Evolutionary conservation across 1,140 invertebrate species (phyloP).

Genomic region (Pseudomyrmex pallidus): DNA sequence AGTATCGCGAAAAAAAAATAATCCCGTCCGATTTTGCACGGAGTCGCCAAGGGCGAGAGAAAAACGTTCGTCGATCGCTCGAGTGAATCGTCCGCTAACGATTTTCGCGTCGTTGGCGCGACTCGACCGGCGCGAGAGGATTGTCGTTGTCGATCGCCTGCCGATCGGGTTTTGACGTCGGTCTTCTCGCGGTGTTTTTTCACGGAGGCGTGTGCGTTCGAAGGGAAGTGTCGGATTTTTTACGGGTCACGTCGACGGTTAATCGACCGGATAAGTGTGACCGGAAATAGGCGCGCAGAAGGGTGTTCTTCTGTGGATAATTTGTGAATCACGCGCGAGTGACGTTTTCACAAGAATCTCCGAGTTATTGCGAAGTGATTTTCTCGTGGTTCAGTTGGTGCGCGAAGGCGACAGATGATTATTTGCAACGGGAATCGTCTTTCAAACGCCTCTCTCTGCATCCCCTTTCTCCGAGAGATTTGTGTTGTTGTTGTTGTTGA

Average conservation of each 20-base stretch:
- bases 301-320: background rate
- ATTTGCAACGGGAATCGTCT: no score
- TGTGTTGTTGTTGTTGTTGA: background rate
- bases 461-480: background rate
- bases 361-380: background rate
- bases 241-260: background rate
- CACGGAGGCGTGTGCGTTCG: no score
- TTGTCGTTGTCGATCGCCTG: background rate
- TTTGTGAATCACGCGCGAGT: background rate
- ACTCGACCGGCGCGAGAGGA: background rate
- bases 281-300: background rate
- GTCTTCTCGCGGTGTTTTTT: no score
- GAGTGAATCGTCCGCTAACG: background rate
- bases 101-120: background rate
- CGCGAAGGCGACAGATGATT: no score
- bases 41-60: background rate
- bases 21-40: constrained; percentile 50
- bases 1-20: constrained; percentile 64
- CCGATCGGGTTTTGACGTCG: no score
- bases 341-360: constrained; percentile 7
- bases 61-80: background rate
- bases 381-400: background rate
- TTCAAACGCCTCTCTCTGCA: no score
- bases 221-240: background rate
- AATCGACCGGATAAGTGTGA: background rate